Conservation (phyloP, 2,113 vertebrate genomes). For the Microtus pennsylvanicus region DNA sequence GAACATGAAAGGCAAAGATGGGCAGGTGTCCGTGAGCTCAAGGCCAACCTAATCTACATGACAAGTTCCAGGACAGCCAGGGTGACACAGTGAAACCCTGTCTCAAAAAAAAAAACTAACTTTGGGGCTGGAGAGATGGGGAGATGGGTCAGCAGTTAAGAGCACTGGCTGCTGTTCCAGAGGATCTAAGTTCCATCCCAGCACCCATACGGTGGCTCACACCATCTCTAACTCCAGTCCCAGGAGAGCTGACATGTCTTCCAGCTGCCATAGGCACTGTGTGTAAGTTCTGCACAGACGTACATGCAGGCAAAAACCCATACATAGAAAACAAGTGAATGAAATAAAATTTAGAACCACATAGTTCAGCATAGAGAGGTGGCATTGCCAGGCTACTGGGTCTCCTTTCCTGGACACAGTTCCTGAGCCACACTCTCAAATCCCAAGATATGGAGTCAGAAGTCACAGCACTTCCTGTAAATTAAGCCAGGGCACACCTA, state of each 20-base stretch:
- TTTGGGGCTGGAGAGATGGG: neutral
- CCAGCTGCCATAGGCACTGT: neutral
- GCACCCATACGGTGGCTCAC: neutral
- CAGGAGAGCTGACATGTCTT: neutral
- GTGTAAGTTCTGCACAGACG: neutral
- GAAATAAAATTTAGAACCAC: neutral
- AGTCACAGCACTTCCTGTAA: neutral
- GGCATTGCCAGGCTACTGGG: neutral
- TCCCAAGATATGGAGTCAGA: neutral
- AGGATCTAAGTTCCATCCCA: neutral
- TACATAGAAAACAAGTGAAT: neutral
- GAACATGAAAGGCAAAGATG: neutral
- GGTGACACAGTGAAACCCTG: neutral
- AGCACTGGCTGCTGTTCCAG: neutral
- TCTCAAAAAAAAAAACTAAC: neutral
- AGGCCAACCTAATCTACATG: neutral
- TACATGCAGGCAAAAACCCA: neutral
- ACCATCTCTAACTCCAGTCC: neutral
- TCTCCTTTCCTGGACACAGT: neutral
- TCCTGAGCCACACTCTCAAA: neutral
- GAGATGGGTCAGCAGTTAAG: neutral
- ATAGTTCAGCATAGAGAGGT: neutral
- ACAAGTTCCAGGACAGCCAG: neutral
- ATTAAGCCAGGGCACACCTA: neutral
- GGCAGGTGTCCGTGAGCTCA: neutral